A percentile compares a stretch with the other conserved stretches of the same genome.
phyloP scores from a whole-genome alignment of 2,113 vertebrate species.

The Hirundichthys speculiger region DNA sequence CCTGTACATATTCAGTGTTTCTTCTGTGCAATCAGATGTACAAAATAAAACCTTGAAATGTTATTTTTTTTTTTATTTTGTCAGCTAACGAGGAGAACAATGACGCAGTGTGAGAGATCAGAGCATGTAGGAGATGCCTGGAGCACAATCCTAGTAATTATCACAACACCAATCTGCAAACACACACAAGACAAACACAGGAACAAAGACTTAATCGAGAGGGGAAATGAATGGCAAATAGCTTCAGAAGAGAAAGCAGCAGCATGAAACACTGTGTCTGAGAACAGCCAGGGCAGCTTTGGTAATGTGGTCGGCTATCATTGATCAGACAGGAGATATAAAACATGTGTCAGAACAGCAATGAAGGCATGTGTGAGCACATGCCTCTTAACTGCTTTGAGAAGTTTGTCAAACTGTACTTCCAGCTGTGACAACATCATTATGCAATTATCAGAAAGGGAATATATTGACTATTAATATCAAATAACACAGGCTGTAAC shows the following conservation, averaged over 20 bases:
- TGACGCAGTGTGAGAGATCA: slow-evolving; percentile 63
- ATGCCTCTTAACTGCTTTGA: slow-evolving; percentile 12
- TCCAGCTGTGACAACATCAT: slow-evolving; percentile 25
- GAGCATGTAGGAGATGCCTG: slow-evolving; percentile 46
- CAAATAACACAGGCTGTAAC: background rate
- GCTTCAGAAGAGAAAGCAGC: slow-evolving; percentile 49
- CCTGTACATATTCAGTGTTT: slow-evolving; percentile 24
- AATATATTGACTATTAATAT: too few species aligned
- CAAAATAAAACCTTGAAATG: slow-evolving; percentile 36
- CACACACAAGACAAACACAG: slow-evolving; percentile 55
- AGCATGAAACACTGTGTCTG: slow-evolving; percentile 51
- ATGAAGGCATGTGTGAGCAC: slow-evolving; percentile 7
- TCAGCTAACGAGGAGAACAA: slow-evolving; percentile 67
- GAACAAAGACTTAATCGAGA: slow-evolving; percentile 54
- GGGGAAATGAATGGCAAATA: slow-evolving; percentile 61
- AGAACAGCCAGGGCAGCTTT: slow-evolving; percentile 50
- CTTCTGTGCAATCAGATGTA: slow-evolving; percentile 38
- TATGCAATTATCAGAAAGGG: slow-evolving; percentile 22
- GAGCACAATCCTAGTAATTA: slow-evolving; percentile 70
- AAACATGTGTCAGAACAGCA: slow-evolving; percentile 20
- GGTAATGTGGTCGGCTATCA: slow-evolving; percentile 38
- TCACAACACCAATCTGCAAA: slow-evolving; percentile 70
- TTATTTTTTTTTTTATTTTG: slow-evolving; percentile 66
- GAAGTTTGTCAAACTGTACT: slow-evolving; percentile 38
- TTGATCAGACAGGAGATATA: slow-evolving; percentile 51